Percentiles rank a stretch among this genome's conserved stretches.
Conservation (phyloP, 2,888 invertebrate species). For the Chaetogeoica ovagalla region DNA sequence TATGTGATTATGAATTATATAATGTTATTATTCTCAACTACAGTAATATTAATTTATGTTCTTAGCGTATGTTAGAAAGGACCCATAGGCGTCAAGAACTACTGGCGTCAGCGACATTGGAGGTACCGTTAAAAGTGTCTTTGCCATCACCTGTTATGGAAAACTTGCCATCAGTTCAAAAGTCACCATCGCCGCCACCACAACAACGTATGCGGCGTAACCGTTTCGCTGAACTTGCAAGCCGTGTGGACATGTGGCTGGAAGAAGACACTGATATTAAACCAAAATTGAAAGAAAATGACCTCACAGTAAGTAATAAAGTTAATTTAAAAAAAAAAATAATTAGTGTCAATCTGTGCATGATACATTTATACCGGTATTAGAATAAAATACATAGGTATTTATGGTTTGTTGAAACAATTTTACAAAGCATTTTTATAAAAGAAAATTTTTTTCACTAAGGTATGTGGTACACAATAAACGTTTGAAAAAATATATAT, state of each 20-base stretch:
- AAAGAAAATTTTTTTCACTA: too few species aligned
- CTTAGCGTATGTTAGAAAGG: conserved; percentile 23
- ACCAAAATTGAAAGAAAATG: neutral
- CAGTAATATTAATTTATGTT: neutral
- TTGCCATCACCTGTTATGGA: neutral
- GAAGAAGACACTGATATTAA: neutral
- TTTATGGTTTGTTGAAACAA: too few species aligned
- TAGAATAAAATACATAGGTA: too few species aligned
- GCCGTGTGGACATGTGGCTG: conserved; percentile 13
- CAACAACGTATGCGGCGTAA: neutral
- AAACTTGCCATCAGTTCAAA: neutral
- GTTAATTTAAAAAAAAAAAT: too few species aligned
- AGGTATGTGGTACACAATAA: too few species aligned
- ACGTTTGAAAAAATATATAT: too few species aligned
- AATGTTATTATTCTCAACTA: too few species aligned
- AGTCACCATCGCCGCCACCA: neutral
- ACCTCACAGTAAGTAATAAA: neutral
- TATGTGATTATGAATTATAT: too few species aligned
- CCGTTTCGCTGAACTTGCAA: conserved; percentile 21
- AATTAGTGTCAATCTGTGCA: too few species aligned
- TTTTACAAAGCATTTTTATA: too few species aligned
- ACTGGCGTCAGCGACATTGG: neutral
- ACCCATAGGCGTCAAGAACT: conserved; percentile 8
- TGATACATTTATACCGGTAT: too few species aligned
- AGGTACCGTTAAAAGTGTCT: neutral